phyloP scores from a whole-genome alignment of 2,888 invertebrate species.

The Globia sparganii region DNA sequence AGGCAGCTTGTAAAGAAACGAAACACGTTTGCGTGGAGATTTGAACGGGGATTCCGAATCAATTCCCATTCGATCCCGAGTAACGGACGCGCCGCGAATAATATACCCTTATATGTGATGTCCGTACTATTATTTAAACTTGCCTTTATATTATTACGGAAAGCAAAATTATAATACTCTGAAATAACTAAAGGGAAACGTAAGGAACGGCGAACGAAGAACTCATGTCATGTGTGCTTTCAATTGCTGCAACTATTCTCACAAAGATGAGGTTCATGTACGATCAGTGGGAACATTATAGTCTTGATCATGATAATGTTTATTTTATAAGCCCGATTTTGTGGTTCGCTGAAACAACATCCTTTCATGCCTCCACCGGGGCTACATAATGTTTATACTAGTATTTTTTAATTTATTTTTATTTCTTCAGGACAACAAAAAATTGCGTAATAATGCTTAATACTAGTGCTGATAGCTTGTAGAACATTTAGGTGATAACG shows the following conservation, averaged over 20 bases:
- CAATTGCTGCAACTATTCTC: too few species aligned
- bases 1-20: constrained; percentile 50
- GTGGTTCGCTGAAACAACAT: not conserved
- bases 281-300: too few species aligned
- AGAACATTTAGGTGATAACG: too few species aligned
- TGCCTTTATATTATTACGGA: constrained; percentile 5
- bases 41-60: constrained; percentile 69
- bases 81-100: constrained; percentile 66
- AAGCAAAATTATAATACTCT: not conserved
- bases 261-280: too few species aligned
- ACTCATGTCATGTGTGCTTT: too few species aligned
- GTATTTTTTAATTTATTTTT: too few species aligned
- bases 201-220: too few species aligned
- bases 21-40: constrained; percentile 69
- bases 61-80: constrained; percentile 66
- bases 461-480: too few species aligned
- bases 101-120: constrained; percentile 52
- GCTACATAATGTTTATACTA: not conserved
- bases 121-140: constrained; percentile 38
- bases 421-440: too few species aligned
- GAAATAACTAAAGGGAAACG: too few species aligned
- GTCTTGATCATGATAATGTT: not conserved
- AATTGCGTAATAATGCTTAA: too few species aligned
- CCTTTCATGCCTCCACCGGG: not conserved
- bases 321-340: not conserved